These are phyloP conservation scores for Oostethus manadensis DNA, from an alignment of 2,113 vertebrate species.

Conservation along the genomic window DNA sequence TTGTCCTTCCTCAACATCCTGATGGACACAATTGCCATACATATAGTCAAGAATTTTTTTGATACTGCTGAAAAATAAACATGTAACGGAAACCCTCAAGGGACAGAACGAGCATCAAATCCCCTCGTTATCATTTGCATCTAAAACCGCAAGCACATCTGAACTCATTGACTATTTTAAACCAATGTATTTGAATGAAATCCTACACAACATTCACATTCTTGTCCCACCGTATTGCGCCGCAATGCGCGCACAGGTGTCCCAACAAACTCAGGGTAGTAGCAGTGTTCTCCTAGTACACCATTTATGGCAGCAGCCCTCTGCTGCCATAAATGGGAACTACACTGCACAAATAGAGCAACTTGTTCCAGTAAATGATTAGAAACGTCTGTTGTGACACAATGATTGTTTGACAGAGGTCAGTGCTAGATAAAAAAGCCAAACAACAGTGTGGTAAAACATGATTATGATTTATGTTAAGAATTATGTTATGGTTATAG, in stretches of 20 bases:
- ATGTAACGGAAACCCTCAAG: neutral
- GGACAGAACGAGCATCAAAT: neutral
- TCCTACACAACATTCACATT: neutral
- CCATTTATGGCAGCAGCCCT: too few species aligned
- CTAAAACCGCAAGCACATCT: neutral
- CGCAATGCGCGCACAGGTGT: neutral
- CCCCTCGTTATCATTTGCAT: neutral
- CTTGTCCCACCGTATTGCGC: neutral
- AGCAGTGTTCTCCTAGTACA: neutral
- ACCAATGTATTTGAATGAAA: neutral
- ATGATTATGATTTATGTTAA: too few species aligned
- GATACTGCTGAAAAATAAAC: constrained; percentile 2
- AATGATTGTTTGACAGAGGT: too few species aligned
- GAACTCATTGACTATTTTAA: neutral
- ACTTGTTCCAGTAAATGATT: too few species aligned
- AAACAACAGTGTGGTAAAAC: too few species aligned
- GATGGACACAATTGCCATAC: constrained; percentile 15
- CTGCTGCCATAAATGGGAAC: neutral
- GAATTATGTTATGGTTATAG: too few species aligned
- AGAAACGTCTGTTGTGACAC: too few species aligned
- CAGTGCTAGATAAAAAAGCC: too few species aligned
- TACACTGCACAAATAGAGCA: neutral
- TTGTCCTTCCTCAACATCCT: constrained; percentile 97
- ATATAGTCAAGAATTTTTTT: neutral
- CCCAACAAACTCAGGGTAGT: too few species aligned